Conservation (phyloP, 2,113 vertebrate species). For the Heterochromis multidens region DNA sequence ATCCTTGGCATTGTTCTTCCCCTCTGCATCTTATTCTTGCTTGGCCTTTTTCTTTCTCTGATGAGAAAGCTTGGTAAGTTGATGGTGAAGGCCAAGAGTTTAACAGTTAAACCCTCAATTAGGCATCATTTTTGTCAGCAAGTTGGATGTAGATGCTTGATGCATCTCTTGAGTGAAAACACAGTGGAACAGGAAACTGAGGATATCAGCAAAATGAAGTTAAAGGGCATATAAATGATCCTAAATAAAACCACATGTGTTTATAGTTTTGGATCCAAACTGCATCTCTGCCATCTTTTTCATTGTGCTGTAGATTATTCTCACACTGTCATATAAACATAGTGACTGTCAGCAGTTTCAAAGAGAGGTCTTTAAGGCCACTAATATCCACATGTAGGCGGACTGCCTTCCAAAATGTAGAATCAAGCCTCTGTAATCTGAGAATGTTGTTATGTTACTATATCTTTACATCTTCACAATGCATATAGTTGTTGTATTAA, state of each 20-base stretch:
- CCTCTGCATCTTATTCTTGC: accelerated
- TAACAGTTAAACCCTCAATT: background rate
- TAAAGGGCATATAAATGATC: background rate
- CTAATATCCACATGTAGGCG: too few relatives aligned
- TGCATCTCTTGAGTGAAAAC: background rate
- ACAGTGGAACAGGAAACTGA: background rate
- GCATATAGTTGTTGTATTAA: background rate
- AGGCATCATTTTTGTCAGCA: background rate
- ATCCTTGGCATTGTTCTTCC: background rate
- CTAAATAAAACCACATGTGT: background rate
- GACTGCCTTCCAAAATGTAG: background rate
- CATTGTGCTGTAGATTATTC: background rate
- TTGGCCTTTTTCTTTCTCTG: background rate
- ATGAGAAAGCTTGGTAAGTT: accelerated
- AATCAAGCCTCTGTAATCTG: background rate
- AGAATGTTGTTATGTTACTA: background rate
- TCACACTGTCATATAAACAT: background rate
- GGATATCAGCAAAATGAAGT: background rate
- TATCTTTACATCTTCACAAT: background rate
- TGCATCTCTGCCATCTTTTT: accelerated
- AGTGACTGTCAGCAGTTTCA: too few relatives aligned
- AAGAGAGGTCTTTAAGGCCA: too few relatives aligned
- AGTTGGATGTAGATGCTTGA: background rate
- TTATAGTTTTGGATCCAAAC: background rate
- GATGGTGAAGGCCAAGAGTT: background rate